Evolutionary conservation across 2,797 vertebrate species (phyloP), one percentile per base, ranked within the genome.

Genomic region (Esox lucius): DNA sequence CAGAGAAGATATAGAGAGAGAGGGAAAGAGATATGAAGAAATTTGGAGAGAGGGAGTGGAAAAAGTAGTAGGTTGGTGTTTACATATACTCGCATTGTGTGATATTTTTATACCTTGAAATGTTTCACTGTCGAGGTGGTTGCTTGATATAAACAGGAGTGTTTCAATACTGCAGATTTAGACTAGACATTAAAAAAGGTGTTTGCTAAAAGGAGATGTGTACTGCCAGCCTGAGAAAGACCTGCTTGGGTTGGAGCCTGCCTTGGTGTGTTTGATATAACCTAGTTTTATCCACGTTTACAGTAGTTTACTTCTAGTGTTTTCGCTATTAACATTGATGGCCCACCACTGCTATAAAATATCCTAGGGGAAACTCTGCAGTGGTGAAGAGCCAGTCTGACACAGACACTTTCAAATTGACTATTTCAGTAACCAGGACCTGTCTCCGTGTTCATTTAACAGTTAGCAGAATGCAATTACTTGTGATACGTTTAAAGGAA

Each of bases 101-200:
- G 28, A 6, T 71, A 35, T 35, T 71, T 53, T 56, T 71, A n/a
- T 56, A 71, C 69, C 69, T n/a, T 12, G 33, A 56, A 53, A 71
- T 71, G 11, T 56, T 71, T 71, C 26, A 71, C 17, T 19, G 28
- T 56, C 19, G 28, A 53, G 4, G 49, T 56, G 69, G 49, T 35
- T 3, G 11, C 48, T 56, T 56, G 46, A 70, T 22, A 8, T 22
- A 33, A 6, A 31, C 4, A 3, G 24, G 9, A 26, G 46, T 16
- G 48, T 46, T 69, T 28, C 6, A 1, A 22, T 49, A 22, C 49
- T 17, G 9, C 49, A 51, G 28, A 49, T 5, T 26, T 22, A 22
- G 53, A 59, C 19, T n/a, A 70, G 42, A 51, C 15, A 6, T 49
- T 42, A 26, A 49, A 19, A 70, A 28, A 48, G n/a, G n/a, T n/a